Conservation (phyloP, 1,140 invertebrate species). For the Drosophila seguyi region DNA sequence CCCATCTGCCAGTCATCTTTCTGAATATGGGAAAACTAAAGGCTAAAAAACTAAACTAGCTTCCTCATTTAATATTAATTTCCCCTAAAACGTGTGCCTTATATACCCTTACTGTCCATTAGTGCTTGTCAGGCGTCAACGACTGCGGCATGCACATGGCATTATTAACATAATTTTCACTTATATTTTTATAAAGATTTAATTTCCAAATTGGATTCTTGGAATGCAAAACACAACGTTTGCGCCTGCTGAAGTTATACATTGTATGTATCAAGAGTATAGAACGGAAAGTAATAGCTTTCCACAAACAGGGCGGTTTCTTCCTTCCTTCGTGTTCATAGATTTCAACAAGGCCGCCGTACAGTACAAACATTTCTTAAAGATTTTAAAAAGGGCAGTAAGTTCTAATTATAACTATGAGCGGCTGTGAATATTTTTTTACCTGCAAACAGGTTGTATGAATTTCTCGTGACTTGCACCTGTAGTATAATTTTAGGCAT, state of each 20-base stretch:
- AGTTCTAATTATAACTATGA: background rate
- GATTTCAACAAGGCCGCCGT: background rate
- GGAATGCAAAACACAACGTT: slow-evolving; percentile 7
- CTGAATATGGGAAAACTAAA: too few relatives aligned
- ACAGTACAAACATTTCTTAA: background rate
- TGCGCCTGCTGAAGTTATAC: background rate
- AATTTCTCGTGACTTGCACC: background rate
- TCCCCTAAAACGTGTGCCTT: background rate
- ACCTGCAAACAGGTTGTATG: background rate
- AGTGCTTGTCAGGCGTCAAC: background rate
- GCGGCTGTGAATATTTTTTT: background rate
- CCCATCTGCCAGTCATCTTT: background rate
- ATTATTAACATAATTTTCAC: slow-evolving; percentile 55
- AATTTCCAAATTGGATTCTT: slow-evolving; percentile 36
- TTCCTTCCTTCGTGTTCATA: too few relatives aligned
- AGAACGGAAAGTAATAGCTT: background rate
- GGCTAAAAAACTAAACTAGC: background rate
- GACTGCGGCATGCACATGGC: slow-evolving; percentile 17
- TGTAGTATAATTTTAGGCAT: slow-evolving; percentile 46
- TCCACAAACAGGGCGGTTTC: too few relatives aligned
- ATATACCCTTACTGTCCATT: slow-evolving; percentile 1
- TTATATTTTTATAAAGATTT: slow-evolving; percentile 44
- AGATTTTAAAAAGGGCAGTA: background rate
- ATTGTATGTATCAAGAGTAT: background rate
- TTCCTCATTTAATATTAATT: background rate